phyloP scores from a whole-genome alignment of 2,888 invertebrate species.

The Sisyra nigra region DNA sequence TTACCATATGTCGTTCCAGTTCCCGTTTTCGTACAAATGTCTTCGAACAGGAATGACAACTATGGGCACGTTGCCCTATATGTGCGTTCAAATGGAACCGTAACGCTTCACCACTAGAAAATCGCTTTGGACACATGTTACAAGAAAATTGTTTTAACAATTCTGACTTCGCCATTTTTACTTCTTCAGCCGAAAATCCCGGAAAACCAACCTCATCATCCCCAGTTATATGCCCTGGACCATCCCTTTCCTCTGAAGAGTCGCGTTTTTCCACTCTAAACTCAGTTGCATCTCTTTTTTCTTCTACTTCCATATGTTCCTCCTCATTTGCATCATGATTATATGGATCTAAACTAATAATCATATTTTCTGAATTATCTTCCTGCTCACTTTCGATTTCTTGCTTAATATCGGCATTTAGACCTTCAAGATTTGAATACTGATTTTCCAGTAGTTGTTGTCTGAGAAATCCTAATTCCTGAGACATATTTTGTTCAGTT shows the following conservation, averaged over 20 bases:
- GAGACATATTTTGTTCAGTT: constrained; percentile 17
- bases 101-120: constrained; percentile 17
- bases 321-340: constrained; percentile 24
- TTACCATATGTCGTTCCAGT: constrained; percentile 46
- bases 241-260: constrained; percentile 4
- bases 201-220: constrained; percentile 3
- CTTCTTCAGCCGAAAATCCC: constrained; percentile 7
- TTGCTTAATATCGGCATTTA: constrained; percentile 13
- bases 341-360: constrained; percentile 43
- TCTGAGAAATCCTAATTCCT: constrained; percentile 10
- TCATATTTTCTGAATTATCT: constrained; percentile 29
- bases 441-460: background rate
- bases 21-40: constrained; percentile 53
- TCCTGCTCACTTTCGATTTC: constrained; percentile 10
- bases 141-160: constrained; percentile 17
- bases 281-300: too few relatives aligned
- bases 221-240: constrained; percentile 12
- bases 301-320: constrained; percentile 5
- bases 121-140: constrained; percentile 20
- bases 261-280: constrained; percentile 3
- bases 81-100: constrained; percentile 33
- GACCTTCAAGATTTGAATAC: constrained; percentile 6
- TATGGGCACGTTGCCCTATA: constrained; percentile 34
- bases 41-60: constrained; percentile 49
- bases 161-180: constrained; percentile 9